phyloP scores from a whole-genome alignment of 1,140 invertebrate genomes.

The Nephotettix cincticeps region DNA sequence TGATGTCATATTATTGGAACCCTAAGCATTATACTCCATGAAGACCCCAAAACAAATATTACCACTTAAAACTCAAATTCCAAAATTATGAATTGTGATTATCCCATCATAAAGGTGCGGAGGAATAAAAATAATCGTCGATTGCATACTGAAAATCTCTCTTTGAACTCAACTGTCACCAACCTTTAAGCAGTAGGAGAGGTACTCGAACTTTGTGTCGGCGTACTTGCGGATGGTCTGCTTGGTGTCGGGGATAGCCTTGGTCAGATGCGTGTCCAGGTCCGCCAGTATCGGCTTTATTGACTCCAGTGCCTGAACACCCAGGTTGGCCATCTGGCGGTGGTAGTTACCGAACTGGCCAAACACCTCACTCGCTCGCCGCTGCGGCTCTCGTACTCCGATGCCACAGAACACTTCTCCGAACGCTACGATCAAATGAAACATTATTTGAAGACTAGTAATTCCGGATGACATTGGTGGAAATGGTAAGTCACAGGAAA shows the following conservation, averaged over 20 bases:
- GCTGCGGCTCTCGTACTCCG: slow-evolving; percentile 93
- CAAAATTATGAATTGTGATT: too few relatives aligned
- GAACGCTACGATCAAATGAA: slow-evolving; percentile 69
- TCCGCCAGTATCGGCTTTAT: slow-evolving; percentile 76
- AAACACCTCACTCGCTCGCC: slow-evolving; percentile 93
- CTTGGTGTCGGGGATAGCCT: slow-evolving; percentile 97
- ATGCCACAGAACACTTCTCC: slow-evolving; percentile 94
- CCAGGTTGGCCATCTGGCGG: slow-evolving; percentile 61
- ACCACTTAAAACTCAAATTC: too few relatives aligned
- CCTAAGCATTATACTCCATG: too few relatives aligned
- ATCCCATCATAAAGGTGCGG: too few relatives aligned
- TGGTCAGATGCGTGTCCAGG: slow-evolving; percentile 93
- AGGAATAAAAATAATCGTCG: too few relatives aligned
- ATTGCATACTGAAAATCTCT: too few relatives aligned
- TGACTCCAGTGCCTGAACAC: not conserved
- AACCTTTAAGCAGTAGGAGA: slow-evolving; percentile 93
- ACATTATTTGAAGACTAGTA: too few relatives aligned
- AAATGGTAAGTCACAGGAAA: too few relatives aligned
- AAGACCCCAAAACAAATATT: too few relatives aligned
- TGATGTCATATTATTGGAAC: too few relatives aligned
- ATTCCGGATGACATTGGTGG: too few relatives aligned
- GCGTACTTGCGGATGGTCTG: slow-evolving; percentile 97
- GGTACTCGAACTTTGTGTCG: slow-evolving; percentile 97
- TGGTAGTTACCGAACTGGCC: slow-evolving; percentile 94
- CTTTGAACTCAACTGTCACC: too few relatives aligned